Conservation (phyloP, 2,113 vertebrate genomes). For the Haplotaxodon microlepis region DNA sequence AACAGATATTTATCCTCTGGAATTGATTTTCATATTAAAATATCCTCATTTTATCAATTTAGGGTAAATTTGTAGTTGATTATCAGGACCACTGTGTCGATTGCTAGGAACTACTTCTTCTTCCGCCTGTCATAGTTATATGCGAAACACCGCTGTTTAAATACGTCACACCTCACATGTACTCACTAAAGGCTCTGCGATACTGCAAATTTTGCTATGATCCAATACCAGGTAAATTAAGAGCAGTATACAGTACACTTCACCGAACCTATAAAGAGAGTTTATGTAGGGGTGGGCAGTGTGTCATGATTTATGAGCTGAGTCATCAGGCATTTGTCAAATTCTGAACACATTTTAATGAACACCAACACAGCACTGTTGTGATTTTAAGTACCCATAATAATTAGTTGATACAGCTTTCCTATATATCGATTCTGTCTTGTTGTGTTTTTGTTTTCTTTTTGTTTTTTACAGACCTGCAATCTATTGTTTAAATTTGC, state of each 20-base stretch:
- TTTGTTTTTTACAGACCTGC: not conserved
- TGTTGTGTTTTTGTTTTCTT: not conserved
- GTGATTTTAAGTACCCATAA: too few relatives aligned
- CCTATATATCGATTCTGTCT: too few relatives aligned
- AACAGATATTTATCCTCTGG: not conserved
- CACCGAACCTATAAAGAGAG: fast-evolving
- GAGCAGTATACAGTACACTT: not conserved
- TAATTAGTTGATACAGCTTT: too few relatives aligned
- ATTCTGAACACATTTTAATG: too few relatives aligned
- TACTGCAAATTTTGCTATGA: not conserved
- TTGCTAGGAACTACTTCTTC: not conserved
- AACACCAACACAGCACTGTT: not conserved
- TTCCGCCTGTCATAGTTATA: not conserved
- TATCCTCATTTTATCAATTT: not conserved
- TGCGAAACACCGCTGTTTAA: not conserved
- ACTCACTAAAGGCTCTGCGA: not conserved
- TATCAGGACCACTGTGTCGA: not conserved
- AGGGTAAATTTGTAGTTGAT: fast-evolving
- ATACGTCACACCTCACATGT: not conserved
- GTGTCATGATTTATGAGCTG: not conserved
- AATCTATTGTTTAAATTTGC: not conserved
- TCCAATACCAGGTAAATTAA: not conserved
- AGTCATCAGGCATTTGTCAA: too few relatives aligned
- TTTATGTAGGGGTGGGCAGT: not conserved
- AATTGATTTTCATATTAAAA: not conserved